Evolutionary conservation across 2,113 vertebrate species (phyloP), one percentile per base, ranked within the genome.

Genomic region (Trachemys scripta): DNA sequence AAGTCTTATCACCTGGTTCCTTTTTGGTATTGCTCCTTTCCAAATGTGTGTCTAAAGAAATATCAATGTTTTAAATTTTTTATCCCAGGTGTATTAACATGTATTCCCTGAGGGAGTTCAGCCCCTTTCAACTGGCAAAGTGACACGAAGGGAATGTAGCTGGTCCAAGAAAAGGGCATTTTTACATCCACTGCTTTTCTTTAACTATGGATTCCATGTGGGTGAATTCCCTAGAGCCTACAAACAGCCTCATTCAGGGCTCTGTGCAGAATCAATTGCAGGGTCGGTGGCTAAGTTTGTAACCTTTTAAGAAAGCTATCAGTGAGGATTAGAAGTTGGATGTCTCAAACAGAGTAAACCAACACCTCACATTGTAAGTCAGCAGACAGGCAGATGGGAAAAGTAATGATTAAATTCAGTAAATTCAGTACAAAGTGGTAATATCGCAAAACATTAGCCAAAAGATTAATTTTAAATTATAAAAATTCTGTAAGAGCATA

Each of bases 331-430:
- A 75, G 85, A 95, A 88, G 10, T 38, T 17, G 54, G 82, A 82
- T 56, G 79, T 82, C 80, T 94, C 92, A 90, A 85, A 76, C 1
- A 69, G 62, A 53, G 85, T 83, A 80, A 96, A 92, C 25, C 4
- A 47, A 91, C 95, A 75, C 53, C 65, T n/a, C 50, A 17, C 45
- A 62, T 51, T 57, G 69, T 86, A 82, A 90, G 78, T 95, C 90
- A 96, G 88, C 78, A 92, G 72, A 49, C 82, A 95, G 91, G 56
- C 94, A 93, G 49, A 17, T 88, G 80, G 38, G n/a, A 92, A 93
- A 94, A 53, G 51, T 80, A 92, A 50, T 82, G 78, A 91, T 86
- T 92, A 85, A 62, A 38, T 86, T 90, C 12, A 89, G 51, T 53
- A 53, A 50, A 16, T 50, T 50, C 51, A 53, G 51, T 53, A 19